These are phyloP conservation scores for Eudemis profundana DNA, from an alignment of 2,888 invertebrate genomes.

Conservation along the genomic window DNA sequence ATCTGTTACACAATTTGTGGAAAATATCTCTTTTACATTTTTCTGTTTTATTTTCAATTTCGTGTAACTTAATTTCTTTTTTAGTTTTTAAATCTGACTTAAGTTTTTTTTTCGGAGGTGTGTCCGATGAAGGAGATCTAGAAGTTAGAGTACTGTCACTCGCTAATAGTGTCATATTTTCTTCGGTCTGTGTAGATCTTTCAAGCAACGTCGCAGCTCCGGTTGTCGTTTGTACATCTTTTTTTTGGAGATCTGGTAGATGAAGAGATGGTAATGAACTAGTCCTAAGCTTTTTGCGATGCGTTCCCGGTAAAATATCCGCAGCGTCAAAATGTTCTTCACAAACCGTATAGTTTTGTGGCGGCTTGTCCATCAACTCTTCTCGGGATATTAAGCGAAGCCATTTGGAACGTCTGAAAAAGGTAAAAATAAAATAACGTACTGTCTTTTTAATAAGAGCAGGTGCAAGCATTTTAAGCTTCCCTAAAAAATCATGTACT, in stretches of 20 bases:
- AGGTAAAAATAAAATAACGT: constrained; percentile 6
- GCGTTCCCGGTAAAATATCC: constrained; percentile 30
- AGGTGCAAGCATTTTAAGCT: background rate
- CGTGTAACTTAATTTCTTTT: background rate
- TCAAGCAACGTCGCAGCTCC: background rate
- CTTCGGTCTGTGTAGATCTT: background rate
- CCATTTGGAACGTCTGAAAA: constrained; percentile 43
- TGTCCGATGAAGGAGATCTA: background rate
- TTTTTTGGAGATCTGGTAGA: background rate
- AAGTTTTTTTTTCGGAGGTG: background rate
- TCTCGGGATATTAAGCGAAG: constrained; percentile 44
- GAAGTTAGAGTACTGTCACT: background rate
- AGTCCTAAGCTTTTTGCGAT: constrained; percentile 4
- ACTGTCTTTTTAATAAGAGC: background rate
- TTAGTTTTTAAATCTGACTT: background rate
- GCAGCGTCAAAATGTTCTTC: constrained; percentile 42
- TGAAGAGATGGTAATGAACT: constrained; percentile 1
- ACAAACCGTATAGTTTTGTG: constrained; percentile 41
- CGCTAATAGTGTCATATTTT: background rate
- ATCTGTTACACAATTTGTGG: constrained; percentile 8
- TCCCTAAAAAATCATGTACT: background rate
- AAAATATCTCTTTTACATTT: background rate
- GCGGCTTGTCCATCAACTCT: constrained; percentile 38
- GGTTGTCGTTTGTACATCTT: background rate
- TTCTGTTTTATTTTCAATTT: background rate